A percentile compares a stretch with the other conserved stretches of the same genome.
phyloP scores from a whole-genome alignment of 2,797 vertebrate species.

The Hippocampus kuda region DNA sequence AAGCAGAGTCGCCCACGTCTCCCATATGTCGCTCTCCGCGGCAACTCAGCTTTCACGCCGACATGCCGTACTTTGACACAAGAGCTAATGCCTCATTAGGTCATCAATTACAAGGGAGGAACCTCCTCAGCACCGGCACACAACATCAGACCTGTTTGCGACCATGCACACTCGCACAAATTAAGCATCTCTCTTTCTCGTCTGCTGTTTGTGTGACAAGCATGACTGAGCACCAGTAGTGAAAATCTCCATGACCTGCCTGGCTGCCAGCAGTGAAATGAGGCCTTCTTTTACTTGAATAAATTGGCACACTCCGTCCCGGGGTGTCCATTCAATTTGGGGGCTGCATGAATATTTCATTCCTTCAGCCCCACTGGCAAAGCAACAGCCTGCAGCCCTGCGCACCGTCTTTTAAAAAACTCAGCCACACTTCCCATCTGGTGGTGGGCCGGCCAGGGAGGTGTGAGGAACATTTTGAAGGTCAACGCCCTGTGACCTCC shows the following conservation, averaged over 20 bases:
- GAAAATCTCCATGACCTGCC: slow-evolving; percentile 72
- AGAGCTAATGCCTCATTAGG: slow-evolving; percentile 63
- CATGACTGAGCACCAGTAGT: slow-evolving; percentile 52
- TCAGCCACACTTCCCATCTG: slow-evolving; percentile 73
- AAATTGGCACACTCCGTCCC: slow-evolving; percentile 73
- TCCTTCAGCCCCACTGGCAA: slow-evolving; percentile 66
- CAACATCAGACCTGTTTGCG: slow-evolving; percentile 14
- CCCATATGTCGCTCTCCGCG: slow-evolving; percentile 65
- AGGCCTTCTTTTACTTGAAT: slow-evolving; percentile 66
- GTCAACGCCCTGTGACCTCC: slow-evolving; percentile 58
- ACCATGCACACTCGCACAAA: slow-evolving; percentile 20
- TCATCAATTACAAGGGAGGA: slow-evolving; percentile 47
- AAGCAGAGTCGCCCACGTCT: slow-evolving; percentile 55
- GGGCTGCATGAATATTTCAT: slow-evolving; percentile 76
- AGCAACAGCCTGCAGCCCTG: slow-evolving; percentile 76
- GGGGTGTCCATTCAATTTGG: slow-evolving; percentile 69
- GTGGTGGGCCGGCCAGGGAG: slow-evolving; percentile 59
- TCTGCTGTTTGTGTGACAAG: slow-evolving; percentile 27
- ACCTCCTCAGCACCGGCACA: slow-evolving; percentile 8
- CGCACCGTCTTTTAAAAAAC: slow-evolving; percentile 46
- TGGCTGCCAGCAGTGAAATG: slow-evolving; percentile 71
- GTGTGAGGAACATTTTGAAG: slow-evolving; percentile 67
- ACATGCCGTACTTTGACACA: slow-evolving; percentile 28
- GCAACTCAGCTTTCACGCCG: slow-evolving; percentile 42
- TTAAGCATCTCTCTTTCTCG: slow-evolving; percentile 12